Evolutionary conservation across 2,888 invertebrate species (phyloP), one percentile per base, ranked within the genome.

Genomic region (Harpalus rubripes): DNA sequence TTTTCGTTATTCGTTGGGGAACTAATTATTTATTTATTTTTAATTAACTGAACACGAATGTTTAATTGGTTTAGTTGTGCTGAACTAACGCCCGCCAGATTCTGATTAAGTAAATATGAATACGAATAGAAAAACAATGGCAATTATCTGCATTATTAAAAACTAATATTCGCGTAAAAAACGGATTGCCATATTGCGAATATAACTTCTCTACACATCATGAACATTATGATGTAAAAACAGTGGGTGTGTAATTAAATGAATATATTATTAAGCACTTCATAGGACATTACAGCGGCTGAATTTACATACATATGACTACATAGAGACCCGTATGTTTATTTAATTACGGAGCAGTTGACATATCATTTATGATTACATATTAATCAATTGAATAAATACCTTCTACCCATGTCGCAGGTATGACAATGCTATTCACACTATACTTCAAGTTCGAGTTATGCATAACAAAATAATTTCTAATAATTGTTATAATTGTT

Each of bases 11-110:
- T 6, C 68, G 39, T 39, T 1, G 10, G 22, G 63, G 63, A 15
- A n/a, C 26, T 68, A 39, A 68, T 39, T 68, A 39, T 39, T 39
- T 68, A 68, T 68, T 68, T 68, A 68, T 68, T 68, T 68, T 68
- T 68, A 68, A 68, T 68, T 68, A n/a, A 68, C 68, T 26, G n/a
- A 39, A 68, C 68, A 68, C 39, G 39, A 68, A 39, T 68, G 39
- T 68, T 68, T 39, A 68, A 68, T 68, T 68, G 15, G 32, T 68
- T 68, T 68, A 68, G 32, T 39, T 12, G 68, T 7, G 15, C 15
- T 39, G 68, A n/a, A 41, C n/a, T 15, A 15, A 26, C 15, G 26
- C n/a, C 12, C 68, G 68, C 22, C 68, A 63, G 68, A 32, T 39
- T 68, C 32, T 12, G 32, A 68, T 68, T 12, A 68, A 68, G 68